phyloP scores from a whole-genome alignment of 2,113 vertebrate species.

The Ranitomeya variabilis region DNA sequence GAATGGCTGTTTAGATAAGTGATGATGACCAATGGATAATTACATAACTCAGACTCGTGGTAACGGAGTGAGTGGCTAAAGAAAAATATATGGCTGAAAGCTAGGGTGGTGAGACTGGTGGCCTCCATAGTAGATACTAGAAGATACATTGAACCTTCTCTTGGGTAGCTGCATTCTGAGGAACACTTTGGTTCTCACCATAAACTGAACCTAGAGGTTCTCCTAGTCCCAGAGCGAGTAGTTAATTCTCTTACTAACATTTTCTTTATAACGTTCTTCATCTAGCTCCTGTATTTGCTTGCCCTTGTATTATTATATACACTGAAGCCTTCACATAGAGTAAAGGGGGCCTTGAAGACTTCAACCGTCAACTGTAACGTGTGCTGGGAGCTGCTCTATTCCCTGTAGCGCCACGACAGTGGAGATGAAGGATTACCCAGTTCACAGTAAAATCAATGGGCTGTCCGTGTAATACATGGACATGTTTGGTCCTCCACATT shows the following conservation, averaged over 20 bases:
- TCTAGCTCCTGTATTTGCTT: too few relatives aligned
- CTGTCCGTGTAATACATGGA: too few relatives aligned
- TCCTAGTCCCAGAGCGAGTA: not conserved
- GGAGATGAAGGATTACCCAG: too few relatives aligned
- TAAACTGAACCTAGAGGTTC: not conserved
- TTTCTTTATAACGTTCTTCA: not conserved
- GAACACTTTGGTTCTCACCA: not conserved
- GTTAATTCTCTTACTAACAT: not conserved
- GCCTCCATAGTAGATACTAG: not conserved
- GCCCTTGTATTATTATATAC: too few relatives aligned
- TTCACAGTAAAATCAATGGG: too few relatives aligned
- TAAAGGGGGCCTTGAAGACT: too few relatives aligned
- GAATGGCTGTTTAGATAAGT: slow-evolving; percentile 31
- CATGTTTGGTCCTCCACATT: too few relatives aligned
- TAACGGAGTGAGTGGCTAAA: not conserved
- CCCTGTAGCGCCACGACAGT: too few relatives aligned
- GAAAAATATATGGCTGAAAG: not conserved
- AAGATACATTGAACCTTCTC: not conserved
- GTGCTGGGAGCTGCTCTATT: too few relatives aligned
- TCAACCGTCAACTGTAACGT: too few relatives aligned
- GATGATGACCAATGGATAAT: not conserved
- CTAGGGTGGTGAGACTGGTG: not conserved
- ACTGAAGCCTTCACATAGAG: too few relatives aligned
- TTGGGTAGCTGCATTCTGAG: too few relatives aligned
- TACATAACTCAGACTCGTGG: not conserved